A percentile compares a stretch with the other conserved stretches of the same genome.
Conservation (phyloP, 2,888 invertebrate species). For the Drosophila macrothrix region DNA sequence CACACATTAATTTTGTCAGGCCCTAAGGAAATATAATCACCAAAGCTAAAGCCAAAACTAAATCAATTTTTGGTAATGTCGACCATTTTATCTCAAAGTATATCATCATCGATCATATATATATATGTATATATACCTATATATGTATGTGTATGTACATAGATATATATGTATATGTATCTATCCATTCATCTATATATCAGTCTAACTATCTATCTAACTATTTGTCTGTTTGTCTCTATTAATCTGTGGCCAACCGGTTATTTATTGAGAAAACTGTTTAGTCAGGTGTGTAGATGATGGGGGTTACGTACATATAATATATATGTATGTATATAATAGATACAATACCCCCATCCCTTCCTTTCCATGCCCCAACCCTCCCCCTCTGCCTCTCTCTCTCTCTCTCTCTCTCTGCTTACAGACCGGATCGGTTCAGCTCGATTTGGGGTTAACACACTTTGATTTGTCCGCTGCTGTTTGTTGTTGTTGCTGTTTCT, state of each 20-base stretch:
- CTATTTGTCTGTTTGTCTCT: not conserved
- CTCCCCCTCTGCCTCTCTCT: not conserved
- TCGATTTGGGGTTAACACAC: slow-evolving; percentile 68
- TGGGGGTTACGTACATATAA: slow-evolving; percentile 7
- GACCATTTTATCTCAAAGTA: not conserved
- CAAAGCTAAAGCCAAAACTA: not conserved
- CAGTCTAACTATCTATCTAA: not conserved
- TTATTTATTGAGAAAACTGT: slow-evolving; percentile 40
- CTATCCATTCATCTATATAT: not conserved
- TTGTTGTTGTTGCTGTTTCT: slow-evolving; percentile 10
- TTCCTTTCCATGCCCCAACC: not conserved
- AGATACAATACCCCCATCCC: not conserved
- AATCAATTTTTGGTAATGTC: not conserved
- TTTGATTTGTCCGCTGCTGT: slow-evolving; percentile 57
- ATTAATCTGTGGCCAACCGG: slow-evolving; percentile 6
- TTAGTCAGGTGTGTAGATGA: slow-evolving; percentile 26
- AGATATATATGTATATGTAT: not conserved
- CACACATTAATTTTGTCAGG: not conserved
- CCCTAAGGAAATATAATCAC: not conserved
- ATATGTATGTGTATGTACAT: not conserved
- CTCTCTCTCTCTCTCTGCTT: slow-evolving; percentile 1
- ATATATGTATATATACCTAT: not conserved
- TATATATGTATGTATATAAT: not conserved
- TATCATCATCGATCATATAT: not conserved
- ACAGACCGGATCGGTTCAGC: slow-evolving; percentile 51